Percentiles rank a stretch among this genome's conserved stretches.
Evolutionary conservation across 1,140 invertebrate genomes (phyloP).

Genomic region (Alviniconcha marisindica): DNA sequence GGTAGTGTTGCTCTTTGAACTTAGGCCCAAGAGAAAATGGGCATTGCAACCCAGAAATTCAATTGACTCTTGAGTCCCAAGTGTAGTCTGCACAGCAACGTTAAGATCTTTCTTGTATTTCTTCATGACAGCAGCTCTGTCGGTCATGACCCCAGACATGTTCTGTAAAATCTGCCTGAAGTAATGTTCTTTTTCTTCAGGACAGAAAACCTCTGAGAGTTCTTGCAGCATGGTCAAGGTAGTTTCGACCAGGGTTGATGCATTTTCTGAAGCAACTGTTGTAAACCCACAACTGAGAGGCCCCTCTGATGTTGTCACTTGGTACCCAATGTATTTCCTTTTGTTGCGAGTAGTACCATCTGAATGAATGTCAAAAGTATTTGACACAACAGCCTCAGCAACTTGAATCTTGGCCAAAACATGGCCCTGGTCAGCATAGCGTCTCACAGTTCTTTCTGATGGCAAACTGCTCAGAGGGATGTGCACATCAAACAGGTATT

Average conservation of each 20-base stretch:
- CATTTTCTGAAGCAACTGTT: not conserved
- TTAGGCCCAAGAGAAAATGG: constrained; percentile 24
- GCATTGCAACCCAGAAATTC: constrained; percentile 10
- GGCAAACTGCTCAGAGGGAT: not conserved
- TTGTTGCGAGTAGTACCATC: not conserved
- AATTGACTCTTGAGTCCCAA: not conserved
- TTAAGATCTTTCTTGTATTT: not conserved
- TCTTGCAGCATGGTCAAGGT: not conserved
- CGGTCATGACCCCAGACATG: not conserved
- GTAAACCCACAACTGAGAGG: not conserved
- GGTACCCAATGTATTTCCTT: not conserved
- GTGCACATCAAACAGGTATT: not conserved
- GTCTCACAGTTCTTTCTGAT: not conserved
- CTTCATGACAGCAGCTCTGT: constrained; percentile 20
- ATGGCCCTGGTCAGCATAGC: constrained; percentile 8
- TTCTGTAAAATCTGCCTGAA: not conserved
- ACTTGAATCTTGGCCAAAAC: not conserved
- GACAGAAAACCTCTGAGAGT: not conserved
- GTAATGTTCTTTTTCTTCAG: not conserved
- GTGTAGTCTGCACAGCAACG: not conserved
- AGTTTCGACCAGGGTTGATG: not conserved
- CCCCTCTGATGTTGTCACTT: not conserved
- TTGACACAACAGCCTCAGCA: not conserved
- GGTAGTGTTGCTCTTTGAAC: not conserved
- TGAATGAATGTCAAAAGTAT: not conserved